A percentile compares a stretch with the other conserved stretches of the same genome.
These are phyloP conservation scores for Mohoua ochrocephala DNA, from an alignment of 2,113 vertebrate species.

Conservation along the genomic window DNA sequence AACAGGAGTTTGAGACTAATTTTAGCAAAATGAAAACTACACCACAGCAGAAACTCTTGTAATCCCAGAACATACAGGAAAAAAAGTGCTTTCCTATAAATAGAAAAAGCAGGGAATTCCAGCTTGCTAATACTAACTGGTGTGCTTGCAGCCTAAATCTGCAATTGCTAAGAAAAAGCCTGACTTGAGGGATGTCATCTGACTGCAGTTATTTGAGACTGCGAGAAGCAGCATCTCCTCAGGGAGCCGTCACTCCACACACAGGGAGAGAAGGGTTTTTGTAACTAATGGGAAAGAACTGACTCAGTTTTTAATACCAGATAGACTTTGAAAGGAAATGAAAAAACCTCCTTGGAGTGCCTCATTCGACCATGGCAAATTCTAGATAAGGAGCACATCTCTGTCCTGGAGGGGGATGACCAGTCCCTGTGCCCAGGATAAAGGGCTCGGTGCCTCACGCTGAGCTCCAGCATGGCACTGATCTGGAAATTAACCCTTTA, in stretches of 20 bases:
- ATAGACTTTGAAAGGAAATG: background rate
- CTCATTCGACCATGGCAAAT: background rate
- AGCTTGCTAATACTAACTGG: background rate
- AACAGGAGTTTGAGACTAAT: background rate
- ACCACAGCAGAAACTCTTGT: background rate
- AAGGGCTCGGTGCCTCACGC: background rate
- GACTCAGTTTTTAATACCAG: background rate
- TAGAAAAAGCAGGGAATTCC: background rate
- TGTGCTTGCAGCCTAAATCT: background rate
- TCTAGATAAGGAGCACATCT: background rate
- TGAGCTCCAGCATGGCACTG: background rate
- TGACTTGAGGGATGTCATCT: background rate
- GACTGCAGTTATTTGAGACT: background rate
- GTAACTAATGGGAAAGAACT: background rate
- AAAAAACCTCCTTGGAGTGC: background rate
- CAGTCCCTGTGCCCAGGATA: background rate
- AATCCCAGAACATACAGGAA: background rate
- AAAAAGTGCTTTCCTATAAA: background rate
- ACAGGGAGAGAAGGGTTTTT: fast-evolving
- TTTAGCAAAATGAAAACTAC: background rate
- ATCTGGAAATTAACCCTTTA: background rate
- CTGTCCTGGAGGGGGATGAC: background rate
- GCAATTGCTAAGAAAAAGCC: background rate
- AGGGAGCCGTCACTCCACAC: background rate
- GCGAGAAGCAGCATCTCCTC: background rate